phyloP scores from a whole-genome alignment of 2,888 invertebrate species.

The Argyresthia goedartella region DNA sequence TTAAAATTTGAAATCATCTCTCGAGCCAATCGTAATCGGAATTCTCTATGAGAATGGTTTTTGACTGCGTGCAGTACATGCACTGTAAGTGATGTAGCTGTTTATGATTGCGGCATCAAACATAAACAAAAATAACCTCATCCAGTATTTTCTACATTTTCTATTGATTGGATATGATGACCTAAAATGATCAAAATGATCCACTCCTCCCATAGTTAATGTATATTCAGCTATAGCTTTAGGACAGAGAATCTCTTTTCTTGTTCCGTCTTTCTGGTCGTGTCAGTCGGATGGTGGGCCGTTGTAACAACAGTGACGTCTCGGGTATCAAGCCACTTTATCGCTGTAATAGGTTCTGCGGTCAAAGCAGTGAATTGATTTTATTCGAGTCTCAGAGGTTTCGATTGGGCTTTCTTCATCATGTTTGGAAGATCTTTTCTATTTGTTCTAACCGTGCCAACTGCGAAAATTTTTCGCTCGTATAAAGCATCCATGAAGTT shows the following conservation, averaged over 20 bases:
- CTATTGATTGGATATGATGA: too few species aligned
- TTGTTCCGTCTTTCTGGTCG: conserved; percentile 24
- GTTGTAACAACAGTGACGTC: conserved; percentile 16
- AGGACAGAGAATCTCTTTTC: conserved; percentile 21
- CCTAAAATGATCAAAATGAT: too few species aligned
- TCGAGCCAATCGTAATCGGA: conserved; percentile 8
- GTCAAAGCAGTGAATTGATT: background rate
- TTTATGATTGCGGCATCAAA: conserved; percentile 4
- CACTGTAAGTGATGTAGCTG: conserved; percentile 13
- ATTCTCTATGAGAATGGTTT: conserved; percentile 8
- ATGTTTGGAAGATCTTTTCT: conserved; percentile 20
- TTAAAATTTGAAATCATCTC: conserved; percentile 5
- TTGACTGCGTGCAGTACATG: conserved; percentile 7
- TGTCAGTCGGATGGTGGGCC: conserved; percentile 18
- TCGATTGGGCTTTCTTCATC: conserved; percentile 13
- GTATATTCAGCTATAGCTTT: too few species aligned
- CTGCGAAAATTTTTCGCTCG: conserved; percentile 18
- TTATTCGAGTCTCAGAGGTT: conserved; percentile 3
- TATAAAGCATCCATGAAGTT: conserved; percentile 15
- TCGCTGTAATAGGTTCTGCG: conserved; percentile 13
- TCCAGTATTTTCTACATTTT: too few species aligned
- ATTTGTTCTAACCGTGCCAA: conserved; percentile 21
- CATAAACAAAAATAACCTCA: too few species aligned
- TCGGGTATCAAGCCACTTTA: conserved; percentile 15
- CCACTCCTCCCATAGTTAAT: too few species aligned